These are phyloP conservation scores for Xenopus borealis DNA, from an alignment of 2,113 vertebrate species.

Conservation along the genomic window DNA sequence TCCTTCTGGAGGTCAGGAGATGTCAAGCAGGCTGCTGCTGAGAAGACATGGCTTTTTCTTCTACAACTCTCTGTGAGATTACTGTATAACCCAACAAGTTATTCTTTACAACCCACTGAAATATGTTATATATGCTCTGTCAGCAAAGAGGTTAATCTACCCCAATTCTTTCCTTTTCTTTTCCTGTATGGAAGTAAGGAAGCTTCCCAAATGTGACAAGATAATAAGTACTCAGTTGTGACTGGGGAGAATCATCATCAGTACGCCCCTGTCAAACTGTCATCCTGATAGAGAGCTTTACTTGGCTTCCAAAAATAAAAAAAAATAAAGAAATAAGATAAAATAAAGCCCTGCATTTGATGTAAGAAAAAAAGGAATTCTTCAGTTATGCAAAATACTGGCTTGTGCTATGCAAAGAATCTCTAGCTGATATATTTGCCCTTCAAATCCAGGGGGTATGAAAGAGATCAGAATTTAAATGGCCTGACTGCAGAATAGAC, in stretches of 20 bases:
- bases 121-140: not conserved
- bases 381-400: too few species aligned
- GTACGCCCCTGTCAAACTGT: constrained; percentile 36
- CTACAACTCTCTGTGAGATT: not conserved
- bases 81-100: not conserved
- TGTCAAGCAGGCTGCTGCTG: too few species aligned
- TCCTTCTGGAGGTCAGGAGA: too few species aligned
- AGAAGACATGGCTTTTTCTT: too few species aligned
- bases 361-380: too few species aligned
- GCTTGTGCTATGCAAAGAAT: too few species aligned
- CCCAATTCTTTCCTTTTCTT: constrained; percentile 14
- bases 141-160: constrained; percentile 25
- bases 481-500: too few species aligned
- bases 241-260: constrained; percentile 21
- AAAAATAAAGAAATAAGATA: too few species aligned
- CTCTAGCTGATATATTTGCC: too few species aligned
- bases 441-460: too few species aligned
- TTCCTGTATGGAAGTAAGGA: constrained; percentile 26
- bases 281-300: constrained; percentile 33
- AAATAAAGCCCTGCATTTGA: too few species aligned
- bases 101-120: not conserved
- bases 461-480: too few species aligned
- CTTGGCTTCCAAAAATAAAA: constrained; percentile 1
- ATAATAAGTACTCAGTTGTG: constrained; percentile 44
- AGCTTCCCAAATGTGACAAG: constrained; percentile 43